Base-by-base conservation (phyloP, 2,113 vertebrate genomes). In the Caranx melampygus region DNA sequence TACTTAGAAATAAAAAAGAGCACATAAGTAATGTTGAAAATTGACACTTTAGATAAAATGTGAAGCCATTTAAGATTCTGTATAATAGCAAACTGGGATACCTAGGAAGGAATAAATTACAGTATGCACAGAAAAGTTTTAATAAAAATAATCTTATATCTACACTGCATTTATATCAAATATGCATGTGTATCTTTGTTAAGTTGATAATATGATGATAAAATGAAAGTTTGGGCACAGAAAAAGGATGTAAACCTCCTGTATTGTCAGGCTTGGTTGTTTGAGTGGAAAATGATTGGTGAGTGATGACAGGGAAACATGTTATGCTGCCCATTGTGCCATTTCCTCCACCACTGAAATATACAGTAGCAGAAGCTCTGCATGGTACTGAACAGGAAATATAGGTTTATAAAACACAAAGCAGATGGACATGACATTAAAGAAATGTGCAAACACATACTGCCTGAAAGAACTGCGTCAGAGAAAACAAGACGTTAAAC, bases 401-500 rank as follows among this genome's bases (percentile, higher is more conserved):
- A 33, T 37, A 59, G 40, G 64, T 57, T 64, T 26, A 72, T 33
- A 21, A 34, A 67, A 45, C 44, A 69, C 34, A 51, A 45, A 77
- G 44, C 69, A 78, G 58, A 79, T 63, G 58, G 45, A 20, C 13
- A 51, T 0, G 0, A 49, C 35, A 35, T 62, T 64, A 31, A 47
- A 75, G 35, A 73, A 84, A 83, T 44, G 47, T 42, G 14, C 75
- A 65, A 57, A 51, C 72, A 62, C 62, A 68, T 0, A 0, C 20
- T n/a, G 12, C 7, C 34, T 57, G 66, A 57, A 1, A 75, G 44
- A 79, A 63, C 1, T 57, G 40, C 65, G 20, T 83, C 69, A 88
- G 13, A 67, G 59, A 72, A 60, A 15, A 84, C 60, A 47, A 31
- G 14, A 51, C 55, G 33, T 55, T 40, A 71, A 67, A 84, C 6